Conservation (phyloP, 2,888 invertebrate species). For the Empis stercorea region DNA sequence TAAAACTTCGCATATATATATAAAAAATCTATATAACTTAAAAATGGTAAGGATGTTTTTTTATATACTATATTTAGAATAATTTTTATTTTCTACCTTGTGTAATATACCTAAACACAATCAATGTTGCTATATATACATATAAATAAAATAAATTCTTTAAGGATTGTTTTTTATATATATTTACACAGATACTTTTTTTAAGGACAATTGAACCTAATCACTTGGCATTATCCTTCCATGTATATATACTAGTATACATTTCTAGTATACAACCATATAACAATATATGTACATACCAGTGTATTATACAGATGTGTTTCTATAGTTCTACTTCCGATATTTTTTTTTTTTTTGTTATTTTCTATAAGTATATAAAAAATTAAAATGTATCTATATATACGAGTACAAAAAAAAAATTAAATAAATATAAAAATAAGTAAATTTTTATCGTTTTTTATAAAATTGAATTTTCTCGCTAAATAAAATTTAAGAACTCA, state of each 20-base stretch:
- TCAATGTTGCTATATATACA: not conserved
- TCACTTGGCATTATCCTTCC: slow-evolving; percentile 8
- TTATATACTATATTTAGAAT: no score
- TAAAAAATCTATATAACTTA: no score
- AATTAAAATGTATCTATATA: slow-evolving; percentile 3
- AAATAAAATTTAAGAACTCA: not conserved
- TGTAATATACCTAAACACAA: not conserved
- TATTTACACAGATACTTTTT: slow-evolving; percentile 1
- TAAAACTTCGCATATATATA: not conserved
- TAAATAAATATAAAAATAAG: not conserved
- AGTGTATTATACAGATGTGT: not conserved
- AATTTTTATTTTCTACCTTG: not conserved
- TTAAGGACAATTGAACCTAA: slow-evolving; percentile 1
- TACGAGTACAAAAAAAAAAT: not conserved
- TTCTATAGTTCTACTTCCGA: slow-evolving; percentile 1
- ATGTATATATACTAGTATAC: slow-evolving; percentile 10
- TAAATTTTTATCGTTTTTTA: not conserved
- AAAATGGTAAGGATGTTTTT: no score
- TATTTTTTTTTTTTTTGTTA: no score
- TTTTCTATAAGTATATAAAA: not conserved
- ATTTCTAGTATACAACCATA: not conserved
- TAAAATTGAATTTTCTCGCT: slow-evolving; percentile 1
- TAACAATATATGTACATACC: no score
- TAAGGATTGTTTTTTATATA: not conserved
- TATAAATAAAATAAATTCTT: not conserved